Evolutionary conservation across 1,140 invertebrate species (phyloP).

Genomic region (Pseudomyrmex dendroicus): DNA sequence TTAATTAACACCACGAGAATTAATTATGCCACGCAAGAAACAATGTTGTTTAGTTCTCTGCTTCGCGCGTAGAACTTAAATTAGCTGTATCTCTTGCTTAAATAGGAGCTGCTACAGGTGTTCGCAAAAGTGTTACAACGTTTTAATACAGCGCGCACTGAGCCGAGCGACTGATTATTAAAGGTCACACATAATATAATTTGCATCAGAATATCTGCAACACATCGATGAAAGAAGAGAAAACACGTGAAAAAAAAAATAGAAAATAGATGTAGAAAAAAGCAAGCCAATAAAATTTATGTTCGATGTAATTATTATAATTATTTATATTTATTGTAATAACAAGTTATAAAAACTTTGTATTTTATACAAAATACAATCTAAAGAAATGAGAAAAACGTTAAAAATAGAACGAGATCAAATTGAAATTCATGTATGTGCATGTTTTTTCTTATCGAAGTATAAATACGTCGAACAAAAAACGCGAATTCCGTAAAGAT

Average conservation of each 20-base stretch:
- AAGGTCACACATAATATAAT: conserved; percentile 50
- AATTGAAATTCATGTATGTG: too few species aligned
- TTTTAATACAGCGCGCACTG: conserved; percentile 9
- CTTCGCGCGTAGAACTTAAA: conserved; percentile 15
- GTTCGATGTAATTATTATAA: too few species aligned
- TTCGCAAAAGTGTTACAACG: conserved; percentile 56
- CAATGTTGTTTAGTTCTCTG: conserved; percentile 60
- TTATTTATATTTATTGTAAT: too few species aligned
- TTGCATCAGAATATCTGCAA: background rate
- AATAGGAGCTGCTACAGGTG: conserved; percentile 57
- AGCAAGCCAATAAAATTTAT: background rate
- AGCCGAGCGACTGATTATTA: conserved; percentile 53
- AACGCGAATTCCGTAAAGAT: too few species aligned
- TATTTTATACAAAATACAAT: too few species aligned
- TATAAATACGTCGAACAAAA: too few species aligned
- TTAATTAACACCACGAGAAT: conserved; percentile 68
- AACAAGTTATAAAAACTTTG: too few species aligned
- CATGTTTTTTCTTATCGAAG: too few species aligned
- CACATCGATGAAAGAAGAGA: background rate
- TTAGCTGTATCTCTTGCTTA: conserved; percentile 45
- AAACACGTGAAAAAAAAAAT: conserved; percentile 18
- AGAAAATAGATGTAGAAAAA: background rate
- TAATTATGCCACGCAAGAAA: conserved; percentile 66
- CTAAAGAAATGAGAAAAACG: too few species aligned
- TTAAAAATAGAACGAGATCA: too few species aligned